Conservation (phyloP, 2,113 vertebrate species). For the Paedocypris sp. region DNA sequence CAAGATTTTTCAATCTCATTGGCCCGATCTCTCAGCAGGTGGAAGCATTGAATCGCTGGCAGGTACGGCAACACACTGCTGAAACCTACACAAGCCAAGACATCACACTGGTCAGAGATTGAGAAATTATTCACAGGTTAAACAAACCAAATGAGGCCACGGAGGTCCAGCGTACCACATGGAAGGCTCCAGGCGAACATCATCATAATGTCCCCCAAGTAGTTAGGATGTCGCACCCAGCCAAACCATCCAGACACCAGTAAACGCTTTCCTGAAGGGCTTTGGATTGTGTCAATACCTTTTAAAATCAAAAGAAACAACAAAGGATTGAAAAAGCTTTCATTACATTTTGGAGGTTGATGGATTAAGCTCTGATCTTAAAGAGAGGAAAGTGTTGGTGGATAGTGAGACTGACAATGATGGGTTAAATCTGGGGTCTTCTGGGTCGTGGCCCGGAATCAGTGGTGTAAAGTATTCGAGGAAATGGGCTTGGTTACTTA, state of each 20-base stretch:
- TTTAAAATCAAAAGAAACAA: neutral
- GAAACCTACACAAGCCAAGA: constrained; percentile 24
- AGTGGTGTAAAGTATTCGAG: too few relatives aligned
- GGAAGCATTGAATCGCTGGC: constrained; percentile 23
- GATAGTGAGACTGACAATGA: too few relatives aligned
- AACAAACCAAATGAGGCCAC: neutral
- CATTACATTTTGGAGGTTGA: too few relatives aligned
- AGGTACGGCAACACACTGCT: constrained; percentile 32
- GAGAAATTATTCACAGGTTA: too few relatives aligned
- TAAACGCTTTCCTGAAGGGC: constrained; percentile 32
- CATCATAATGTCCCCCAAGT: constrained; percentile 39
- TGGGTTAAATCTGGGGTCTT: too few relatives aligned
- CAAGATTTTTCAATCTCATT: constrained; percentile 32
- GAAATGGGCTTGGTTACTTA: too few relatives aligned
- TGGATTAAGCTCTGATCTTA: too few relatives aligned
- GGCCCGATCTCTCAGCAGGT: constrained; percentile 24
- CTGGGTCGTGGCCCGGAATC: too few relatives aligned
- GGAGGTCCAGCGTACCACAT: constrained; percentile 26
- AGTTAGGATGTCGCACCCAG: constrained; percentile 45
- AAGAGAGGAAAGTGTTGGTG: too few relatives aligned
- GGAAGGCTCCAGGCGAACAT: constrained; percentile 39
- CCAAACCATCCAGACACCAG: constrained; percentile 44
- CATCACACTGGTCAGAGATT: too few relatives aligned
- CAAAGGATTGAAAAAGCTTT: neutral
- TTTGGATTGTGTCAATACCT: constrained; percentile 35